These are phyloP conservation scores for Ancistrus triradiatus DNA, from an alignment of 2,113 vertebrate genomes.

Conservation along the genomic window DNA sequence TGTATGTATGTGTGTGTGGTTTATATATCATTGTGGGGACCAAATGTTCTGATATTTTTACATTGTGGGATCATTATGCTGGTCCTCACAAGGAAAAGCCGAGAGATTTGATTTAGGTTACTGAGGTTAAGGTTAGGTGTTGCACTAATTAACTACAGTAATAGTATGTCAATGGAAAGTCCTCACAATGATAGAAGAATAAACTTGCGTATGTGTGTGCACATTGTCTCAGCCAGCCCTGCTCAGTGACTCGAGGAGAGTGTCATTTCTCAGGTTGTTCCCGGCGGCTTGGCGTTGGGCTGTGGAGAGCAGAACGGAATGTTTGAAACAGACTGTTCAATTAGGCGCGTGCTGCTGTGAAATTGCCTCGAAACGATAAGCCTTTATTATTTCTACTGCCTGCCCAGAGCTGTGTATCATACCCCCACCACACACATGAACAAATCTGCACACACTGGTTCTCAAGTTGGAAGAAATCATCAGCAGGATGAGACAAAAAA, in stretches of 20 bases:
- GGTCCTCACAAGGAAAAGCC: too few relatives aligned
- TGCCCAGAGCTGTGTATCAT: slow-evolving; percentile 57
- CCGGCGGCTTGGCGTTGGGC: slow-evolving; percentile 64
- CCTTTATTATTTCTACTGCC: slow-evolving; percentile 65
- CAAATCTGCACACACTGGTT: not conserved
- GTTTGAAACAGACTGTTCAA: slow-evolving; percentile 78
- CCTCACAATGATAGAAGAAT: too few relatives aligned
- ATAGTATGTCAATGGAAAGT: too few relatives aligned
- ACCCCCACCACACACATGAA: slow-evolving; percentile 7
- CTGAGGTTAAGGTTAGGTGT: too few relatives aligned
- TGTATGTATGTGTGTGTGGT: too few relatives aligned
- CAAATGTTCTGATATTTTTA: too few relatives aligned
- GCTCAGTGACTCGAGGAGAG: slow-evolving; percentile 73
- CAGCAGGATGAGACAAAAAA: too few relatives aligned
- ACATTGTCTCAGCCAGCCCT: slow-evolving; percentile 65
- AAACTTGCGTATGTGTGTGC: slow-evolving; percentile 56
- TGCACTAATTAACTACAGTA: too few relatives aligned
- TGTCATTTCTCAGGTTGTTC: slow-evolving; percentile 76
- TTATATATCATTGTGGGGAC: too few relatives aligned
- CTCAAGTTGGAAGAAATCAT: too few relatives aligned
- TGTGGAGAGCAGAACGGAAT: slow-evolving; percentile 66
- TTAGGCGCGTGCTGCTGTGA: slow-evolving; percentile 75
- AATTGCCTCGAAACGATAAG: slow-evolving; percentile 78
- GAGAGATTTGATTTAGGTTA: too few relatives aligned
- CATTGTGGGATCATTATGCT: too few relatives aligned